Conservation (phyloP, 2,113 vertebrate species). For the Xiphophorus hellerii region DNA sequence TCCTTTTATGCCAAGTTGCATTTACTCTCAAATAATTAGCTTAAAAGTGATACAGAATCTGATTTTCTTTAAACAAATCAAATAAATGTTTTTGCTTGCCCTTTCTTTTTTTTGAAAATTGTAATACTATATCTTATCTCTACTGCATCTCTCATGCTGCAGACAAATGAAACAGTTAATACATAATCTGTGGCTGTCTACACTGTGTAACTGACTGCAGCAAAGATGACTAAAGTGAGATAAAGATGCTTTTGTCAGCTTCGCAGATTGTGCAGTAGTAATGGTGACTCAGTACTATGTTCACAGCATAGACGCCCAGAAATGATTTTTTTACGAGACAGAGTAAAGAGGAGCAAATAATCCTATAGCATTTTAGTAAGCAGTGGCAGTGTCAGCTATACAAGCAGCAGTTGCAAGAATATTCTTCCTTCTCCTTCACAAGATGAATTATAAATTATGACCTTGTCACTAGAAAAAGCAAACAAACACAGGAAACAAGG, state of each 20-base stretch:
- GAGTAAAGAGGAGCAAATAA: constrained; percentile 18
- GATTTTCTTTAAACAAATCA: background rate
- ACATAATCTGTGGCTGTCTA: constrained; percentile 15
- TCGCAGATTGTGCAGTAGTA: constrained; percentile 47
- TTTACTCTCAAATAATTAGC: background rate
- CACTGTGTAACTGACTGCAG: constrained; percentile 38
- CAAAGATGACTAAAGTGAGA: constrained; percentile 48
- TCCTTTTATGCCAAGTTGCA: background rate
- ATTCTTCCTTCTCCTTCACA: constrained; percentile 40
- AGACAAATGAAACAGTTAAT: constrained; percentile 16
- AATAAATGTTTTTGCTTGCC: constrained; percentile 1
- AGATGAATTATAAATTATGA: constrained; percentile 71
- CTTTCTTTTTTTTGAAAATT: background rate
- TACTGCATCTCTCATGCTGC: background rate
- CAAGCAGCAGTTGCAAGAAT: constrained; percentile 50
- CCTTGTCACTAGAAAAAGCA: constrained; percentile 63
- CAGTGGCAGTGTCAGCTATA: constrained; percentile 49
- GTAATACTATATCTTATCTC: background rate
- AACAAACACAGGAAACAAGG: constrained; percentile 46
- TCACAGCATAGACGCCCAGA: constrained; percentile 45
- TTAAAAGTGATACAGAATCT: background rate
- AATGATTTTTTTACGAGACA: constrained; percentile 58
- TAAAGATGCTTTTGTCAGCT: constrained; percentile 48
- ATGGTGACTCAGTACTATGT: constrained; percentile 46
- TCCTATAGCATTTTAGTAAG: constrained; percentile 34